These are phyloP conservation scores for Ellobium chinense DNA, from an alignment of 2,888 invertebrate genomes.

Conservation along the genomic window DNA sequence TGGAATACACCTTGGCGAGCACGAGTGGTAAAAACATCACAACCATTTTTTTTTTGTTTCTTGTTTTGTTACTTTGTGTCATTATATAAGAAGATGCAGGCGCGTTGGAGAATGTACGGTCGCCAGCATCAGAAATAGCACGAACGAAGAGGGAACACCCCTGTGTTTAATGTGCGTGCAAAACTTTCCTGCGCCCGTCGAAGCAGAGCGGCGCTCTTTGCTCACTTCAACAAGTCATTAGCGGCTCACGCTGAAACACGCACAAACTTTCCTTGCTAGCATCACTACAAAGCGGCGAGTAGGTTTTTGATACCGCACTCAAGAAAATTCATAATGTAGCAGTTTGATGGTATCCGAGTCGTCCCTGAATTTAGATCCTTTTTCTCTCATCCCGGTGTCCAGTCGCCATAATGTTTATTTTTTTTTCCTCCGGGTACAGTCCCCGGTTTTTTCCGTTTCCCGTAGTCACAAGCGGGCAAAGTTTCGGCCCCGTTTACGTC, in stretches of 20 bases:
- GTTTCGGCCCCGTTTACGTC: neutral
- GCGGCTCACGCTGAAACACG: neutral
- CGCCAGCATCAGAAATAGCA: neutral
- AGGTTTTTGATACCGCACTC: too few relatives aligned
- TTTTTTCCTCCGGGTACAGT: too few relatives aligned
- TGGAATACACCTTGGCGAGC: too few relatives aligned
- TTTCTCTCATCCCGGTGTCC: neutral
- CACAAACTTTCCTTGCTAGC: neutral
- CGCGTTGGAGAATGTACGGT: neutral
- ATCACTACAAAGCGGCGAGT: too few relatives aligned
- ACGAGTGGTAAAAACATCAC: too few relatives aligned
- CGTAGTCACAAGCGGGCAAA: neutral
- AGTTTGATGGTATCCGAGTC: too few relatives aligned
- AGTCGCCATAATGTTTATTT: neutral
- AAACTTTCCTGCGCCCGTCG: constrained; percentile 18
- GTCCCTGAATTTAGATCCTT: neutral
- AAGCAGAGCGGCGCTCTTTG: neutral
- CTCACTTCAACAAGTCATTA: constrained; percentile 12
- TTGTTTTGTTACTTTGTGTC: too few relatives aligned
- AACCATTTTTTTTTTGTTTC: too few relatives aligned
- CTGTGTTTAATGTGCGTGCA: constrained; percentile 29
- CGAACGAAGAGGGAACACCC: constrained; percentile 23
- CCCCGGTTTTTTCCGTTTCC: neutral
- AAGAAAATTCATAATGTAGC: too few relatives aligned
- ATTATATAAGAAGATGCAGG: neutral